Base-by-base conservation (phyloP, 2,113 vertebrate species). In the Narcine bancroftii region DNA sequence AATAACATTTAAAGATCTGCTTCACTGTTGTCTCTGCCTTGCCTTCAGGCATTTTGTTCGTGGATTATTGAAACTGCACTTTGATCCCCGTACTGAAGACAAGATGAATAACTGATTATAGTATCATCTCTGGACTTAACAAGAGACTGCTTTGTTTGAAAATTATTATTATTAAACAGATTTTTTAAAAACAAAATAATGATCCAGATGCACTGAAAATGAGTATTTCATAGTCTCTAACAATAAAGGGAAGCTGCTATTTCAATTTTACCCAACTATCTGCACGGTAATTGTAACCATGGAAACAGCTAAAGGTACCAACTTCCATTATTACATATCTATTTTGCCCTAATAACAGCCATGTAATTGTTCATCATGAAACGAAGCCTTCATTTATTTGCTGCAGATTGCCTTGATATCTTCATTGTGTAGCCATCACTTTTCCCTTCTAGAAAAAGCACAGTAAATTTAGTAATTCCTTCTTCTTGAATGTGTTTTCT, bases 221-320 rank as follows among this genome's bases (percentile, higher is more conserved):
- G 87, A 11, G 3, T 69, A 39, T 66, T 66, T 26, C 42, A 9
- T 45, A 65, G 65, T 42, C 24, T 66, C 39, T 26, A 91, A 24
- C 9, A 42, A 3, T 21, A 9, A 45, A 66, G 26, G 63, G 21
- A 9, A 91, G 60, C 63, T 29, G 65, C 87, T 36, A 66, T 69
- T 91, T 53, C 81, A 56, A 60, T 87, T 65, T 89, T 89, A 42
- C 85, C 85, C 85, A 65, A 36, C 56, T 60, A 65, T 63, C 65
- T 91, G 24, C 87, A 91, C 21, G 36, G 39, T 89, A 89, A 66
- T 89, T 69, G 87, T 45, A 89, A 89, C 87, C 87, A 89, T 89
- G 42, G 87, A 66, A 91, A 91, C 63, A 87, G n/a, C 79, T 19
- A n/a, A 17, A 56, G 85, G n/a, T 36, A 26, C 36, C 85, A 89